A percentile compares a stretch with the other conserved stretches of the same genome.
These are phyloP conservation scores for Nicator chloris DNA, from an alignment of 2,113 vertebrate genomes.

Conservation along the genomic window DNA sequence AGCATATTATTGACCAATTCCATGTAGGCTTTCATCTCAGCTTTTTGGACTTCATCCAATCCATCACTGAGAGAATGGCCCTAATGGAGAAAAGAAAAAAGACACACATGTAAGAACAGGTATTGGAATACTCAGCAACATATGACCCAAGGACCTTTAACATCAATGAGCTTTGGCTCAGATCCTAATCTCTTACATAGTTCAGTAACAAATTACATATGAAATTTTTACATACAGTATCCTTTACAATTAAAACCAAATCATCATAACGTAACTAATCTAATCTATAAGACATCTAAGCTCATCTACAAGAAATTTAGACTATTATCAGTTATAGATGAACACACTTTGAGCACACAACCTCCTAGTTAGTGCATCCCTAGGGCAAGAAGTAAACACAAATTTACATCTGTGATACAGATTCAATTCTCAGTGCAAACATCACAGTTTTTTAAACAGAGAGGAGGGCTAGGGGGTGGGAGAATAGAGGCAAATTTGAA, in stretches of 20 bases:
- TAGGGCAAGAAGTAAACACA: background rate
- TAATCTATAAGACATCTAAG: background rate
- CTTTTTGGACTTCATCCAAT: constrained; percentile 92
- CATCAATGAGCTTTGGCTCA: background rate
- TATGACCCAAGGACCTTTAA: background rate
- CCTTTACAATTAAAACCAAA: background rate
- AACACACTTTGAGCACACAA: background rate
- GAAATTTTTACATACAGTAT: background rate
- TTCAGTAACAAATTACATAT: background rate
- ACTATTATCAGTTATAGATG: background rate
- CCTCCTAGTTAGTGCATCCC: background rate
- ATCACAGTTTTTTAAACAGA: background rate
- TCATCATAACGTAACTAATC: background rate
- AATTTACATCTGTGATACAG: background rate
- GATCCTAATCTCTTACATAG: background rate
- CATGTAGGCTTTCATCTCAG: constrained; percentile 99
- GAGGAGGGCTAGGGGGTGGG: background rate
- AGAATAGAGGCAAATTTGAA: background rate
- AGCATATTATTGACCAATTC: constrained; percentile 93
- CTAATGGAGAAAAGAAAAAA: constrained; percentile 64
- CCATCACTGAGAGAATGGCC: constrained; percentile 93
- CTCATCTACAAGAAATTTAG: background rate
- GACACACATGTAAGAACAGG: background rate
- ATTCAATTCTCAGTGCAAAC: background rate
- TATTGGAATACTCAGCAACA: constrained; percentile 13